A percentile compares a stretch with the other conserved stretches of the same genome.
phyloP scores from a whole-genome alignment of 92 coral and sea anemone genomes.

The Phymanthus crucifer region DNA sequence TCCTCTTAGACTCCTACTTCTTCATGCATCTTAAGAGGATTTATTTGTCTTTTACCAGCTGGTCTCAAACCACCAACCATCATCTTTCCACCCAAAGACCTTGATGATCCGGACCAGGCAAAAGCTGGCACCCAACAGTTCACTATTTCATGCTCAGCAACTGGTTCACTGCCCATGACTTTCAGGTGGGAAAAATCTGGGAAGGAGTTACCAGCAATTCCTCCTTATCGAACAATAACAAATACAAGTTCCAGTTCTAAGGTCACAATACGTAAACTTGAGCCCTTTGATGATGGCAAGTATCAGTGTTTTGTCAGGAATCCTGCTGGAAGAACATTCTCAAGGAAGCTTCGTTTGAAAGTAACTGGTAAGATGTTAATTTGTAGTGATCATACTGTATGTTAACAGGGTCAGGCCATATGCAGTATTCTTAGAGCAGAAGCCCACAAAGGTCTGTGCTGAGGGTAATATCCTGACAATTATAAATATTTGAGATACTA shows the following conservation, averaged over 20 bases:
- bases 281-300: conserved; percentile 24
- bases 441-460: too few species aligned
- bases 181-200: conserved; percentile 34
- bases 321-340: conserved; percentile 30
- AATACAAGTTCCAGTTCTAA: background rate
- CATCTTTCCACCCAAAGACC: background rate
- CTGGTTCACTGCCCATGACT: conserved; percentile 28
- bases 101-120: background rate
- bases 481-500: too few species aligned
- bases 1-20: background rate
- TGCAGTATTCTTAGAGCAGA: too few species aligned
- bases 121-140: background rate
- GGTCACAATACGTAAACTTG: background rate
- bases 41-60: background rate
- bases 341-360: conserved; percentile 51
- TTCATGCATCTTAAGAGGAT: background rate
- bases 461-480: too few species aligned
- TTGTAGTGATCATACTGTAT: too few species aligned
- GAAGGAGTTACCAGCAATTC: background rate
- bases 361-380: conserved; percentile 34
- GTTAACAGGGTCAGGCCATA: too few species aligned
- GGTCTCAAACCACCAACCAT: background rate
- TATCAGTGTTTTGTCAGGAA: conserved; percentile 61
- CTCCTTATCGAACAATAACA: background rate
- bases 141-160: conserved; percentile 24